Conservation (phyloP, 2,797 vertebrate genomes). For the Aeoliscus strigatus region DNA sequence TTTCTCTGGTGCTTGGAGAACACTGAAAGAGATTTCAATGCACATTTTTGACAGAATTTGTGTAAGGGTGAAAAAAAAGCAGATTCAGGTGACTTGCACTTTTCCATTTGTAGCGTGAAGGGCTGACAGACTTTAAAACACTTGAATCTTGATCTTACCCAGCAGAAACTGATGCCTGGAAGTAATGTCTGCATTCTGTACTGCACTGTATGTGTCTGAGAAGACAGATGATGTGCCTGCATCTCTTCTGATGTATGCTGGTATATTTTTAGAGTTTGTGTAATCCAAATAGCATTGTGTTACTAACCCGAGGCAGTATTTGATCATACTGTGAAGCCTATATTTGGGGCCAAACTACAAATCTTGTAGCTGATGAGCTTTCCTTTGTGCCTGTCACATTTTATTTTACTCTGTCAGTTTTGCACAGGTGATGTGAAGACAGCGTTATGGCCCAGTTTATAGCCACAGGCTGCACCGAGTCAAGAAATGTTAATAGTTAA, state of each 20-base stretch:
- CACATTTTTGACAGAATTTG: not conserved
- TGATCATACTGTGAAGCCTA: slow-evolving; percentile 1
- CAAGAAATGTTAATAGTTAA: not conserved
- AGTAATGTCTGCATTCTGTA: slow-evolving; percentile 1
- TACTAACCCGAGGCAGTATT: not conserved
- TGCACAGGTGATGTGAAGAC: slow-evolving; percentile 10
- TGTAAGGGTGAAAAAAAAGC: slow-evolving; percentile 1
- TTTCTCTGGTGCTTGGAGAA: not conserved
- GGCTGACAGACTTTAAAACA: slow-evolving; percentile 1
- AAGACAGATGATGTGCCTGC: slow-evolving; percentile 15
- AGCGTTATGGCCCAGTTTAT: not conserved
- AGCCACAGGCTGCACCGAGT: slow-evolving; percentile 15
- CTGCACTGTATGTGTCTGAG: slow-evolving; percentile 1
- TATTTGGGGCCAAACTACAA: slow-evolving; percentile 7
- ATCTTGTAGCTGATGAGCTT: no score
- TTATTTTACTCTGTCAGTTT: slow-evolving; percentile 1
- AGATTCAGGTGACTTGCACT: not conserved
- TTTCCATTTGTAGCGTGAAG: not conserved
- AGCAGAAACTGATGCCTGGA: not conserved
- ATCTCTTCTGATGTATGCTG: slow-evolving; percentile 1
- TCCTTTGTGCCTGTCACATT: slow-evolving; percentile 1
- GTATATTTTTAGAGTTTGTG: not conserved
- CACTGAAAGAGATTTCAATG: slow-evolving; percentile 3
- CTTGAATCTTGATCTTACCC: not conserved
- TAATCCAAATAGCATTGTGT: slow-evolving; percentile 3